Evolutionary conservation across 2,113 vertebrate species (phyloP), one percentile per base, ranked within the genome.

Genomic region (Phainopepla nitens): DNA sequence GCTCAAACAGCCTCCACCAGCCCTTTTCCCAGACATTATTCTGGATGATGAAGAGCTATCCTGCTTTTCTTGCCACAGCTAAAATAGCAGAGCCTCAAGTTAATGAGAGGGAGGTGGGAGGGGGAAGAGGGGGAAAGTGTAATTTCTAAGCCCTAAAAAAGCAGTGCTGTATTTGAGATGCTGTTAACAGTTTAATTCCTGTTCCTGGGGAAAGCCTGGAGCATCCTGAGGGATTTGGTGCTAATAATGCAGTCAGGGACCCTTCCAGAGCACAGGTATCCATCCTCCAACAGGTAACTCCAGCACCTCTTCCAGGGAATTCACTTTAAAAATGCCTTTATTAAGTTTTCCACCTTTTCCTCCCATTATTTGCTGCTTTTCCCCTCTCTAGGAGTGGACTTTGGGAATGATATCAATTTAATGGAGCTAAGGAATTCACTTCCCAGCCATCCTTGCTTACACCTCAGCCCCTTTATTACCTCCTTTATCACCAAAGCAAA

Each of bases 71-170:
- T 91, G 72, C 86, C 69, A 39, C 3, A 56, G 61, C 27, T 91
- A 89, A 94, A 95, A 92, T 66, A 97, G 94, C 81, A 96, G 83
- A 57, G 69, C 72, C 87, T 65, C 36, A 2, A 91, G 84, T 84
- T 90, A 92, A 90, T 35, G 95, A 86, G 86, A 13, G 79, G 33
- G 82, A 82, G 62, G 95, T 92, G 85, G 95, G 94, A 96, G 92
- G 89, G 69, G 89, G 57, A 93, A 79, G 89, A 87, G 70, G 85
- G 88, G 71, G 77, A 69, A 79, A 87, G 90, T 93, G 84, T 42
- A 15, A 94, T 94, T 96, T 76, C 23, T 3, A 35, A 97, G n/a
- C 66, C 62, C 75, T 65, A 93, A 92, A 94, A 96, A 96, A 95
- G 94, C 94, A 91, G 31, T 1, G 10, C 85, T 57, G 70, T 1